phyloP scores from a whole-genome alignment of 2,888 invertebrate genomes.

The Tetanocera ferruginea region DNA sequence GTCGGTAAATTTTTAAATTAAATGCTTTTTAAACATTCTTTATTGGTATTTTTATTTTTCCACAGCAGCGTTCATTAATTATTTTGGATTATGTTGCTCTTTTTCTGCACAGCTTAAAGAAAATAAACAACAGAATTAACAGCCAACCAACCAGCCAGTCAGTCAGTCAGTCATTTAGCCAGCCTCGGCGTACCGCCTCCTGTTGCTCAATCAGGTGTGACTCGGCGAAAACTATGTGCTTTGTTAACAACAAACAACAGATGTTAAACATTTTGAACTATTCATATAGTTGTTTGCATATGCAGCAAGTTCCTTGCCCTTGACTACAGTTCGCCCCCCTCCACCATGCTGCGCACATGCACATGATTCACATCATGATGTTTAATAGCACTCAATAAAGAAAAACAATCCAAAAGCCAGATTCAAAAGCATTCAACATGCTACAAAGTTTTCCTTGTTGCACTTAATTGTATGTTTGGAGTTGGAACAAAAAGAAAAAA shows the following conservation, averaged over 20 bases:
- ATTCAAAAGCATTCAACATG: neutral
- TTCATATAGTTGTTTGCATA: neutral
- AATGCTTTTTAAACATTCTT: too few relatives aligned
- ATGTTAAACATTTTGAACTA: neutral
- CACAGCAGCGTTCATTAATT: too few relatives aligned
- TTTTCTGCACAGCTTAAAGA: neutral
- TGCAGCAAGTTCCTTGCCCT: neutral
- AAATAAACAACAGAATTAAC: neutral
- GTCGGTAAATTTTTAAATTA: too few relatives aligned
- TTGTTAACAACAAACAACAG: neutral
- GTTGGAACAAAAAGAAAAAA: neutral
- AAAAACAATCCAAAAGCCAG: neutral
- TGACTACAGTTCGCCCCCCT: neutral
- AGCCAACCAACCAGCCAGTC: neutral
- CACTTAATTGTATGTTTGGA: neutral
- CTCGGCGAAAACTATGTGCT: neutral
- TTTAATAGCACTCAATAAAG: slow-evolving; percentile 8
- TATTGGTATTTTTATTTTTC: too few relatives aligned
- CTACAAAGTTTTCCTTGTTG: neutral
- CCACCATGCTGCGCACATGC: neutral
- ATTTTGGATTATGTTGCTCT: too few relatives aligned
- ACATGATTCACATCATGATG: slow-evolving; percentile 4
- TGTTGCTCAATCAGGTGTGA: slow-evolving; percentile 21
- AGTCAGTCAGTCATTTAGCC: too few relatives aligned
- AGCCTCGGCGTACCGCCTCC: neutral